Evolutionary conservation across 2,888 invertebrate genomes (phyloP).

Genomic region (Elmis aenea): DNA sequence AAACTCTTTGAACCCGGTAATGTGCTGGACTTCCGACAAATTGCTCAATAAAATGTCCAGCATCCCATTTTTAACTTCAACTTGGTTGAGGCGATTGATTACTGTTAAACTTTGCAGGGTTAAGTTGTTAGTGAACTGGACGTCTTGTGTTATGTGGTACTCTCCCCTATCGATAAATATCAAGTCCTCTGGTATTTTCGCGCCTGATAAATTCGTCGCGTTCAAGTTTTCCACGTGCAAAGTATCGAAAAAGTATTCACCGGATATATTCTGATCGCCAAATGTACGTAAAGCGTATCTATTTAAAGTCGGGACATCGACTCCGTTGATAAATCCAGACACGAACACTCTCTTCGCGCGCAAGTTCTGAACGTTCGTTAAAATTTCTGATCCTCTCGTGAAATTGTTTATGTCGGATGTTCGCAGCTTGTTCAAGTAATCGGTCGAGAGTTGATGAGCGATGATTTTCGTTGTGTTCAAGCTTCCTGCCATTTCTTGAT

Average conservation of each 20-base stretch:
- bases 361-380: slow-evolving; percentile 31
- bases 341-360: slow-evolving; percentile 26
- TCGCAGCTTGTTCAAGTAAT: slow-evolving; percentile 32
- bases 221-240: slow-evolving; percentile 8
- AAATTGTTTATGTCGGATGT: slow-evolving; percentile 7
- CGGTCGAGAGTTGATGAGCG: slow-evolving; percentile 28
- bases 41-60: slow-evolving; percentile 48
- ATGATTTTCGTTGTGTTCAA: slow-evolving; percentile 28
- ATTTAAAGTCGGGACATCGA: slow-evolving; percentile 45
- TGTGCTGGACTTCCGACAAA: slow-evolving; percentile 42
- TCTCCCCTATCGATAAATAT: slow-evolving; percentile 43
- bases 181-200: slow-evolving; percentile 35
- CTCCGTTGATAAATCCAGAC: slow-evolving; percentile 49
- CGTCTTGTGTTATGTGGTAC: slow-evolving; percentile 45
- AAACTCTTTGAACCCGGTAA: slow-evolving; percentile 47
- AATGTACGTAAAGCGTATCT: slow-evolving; percentile 47
- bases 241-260: slow-evolving; percentile 34
- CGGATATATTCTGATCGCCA: slow-evolving; percentile 49
- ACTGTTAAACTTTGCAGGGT: slow-evolving; percentile 43
- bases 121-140: slow-evolving; percentile 45
- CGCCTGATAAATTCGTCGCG: slow-evolving; percentile 15
- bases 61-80: slow-evolving; percentile 44
- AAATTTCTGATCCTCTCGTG: slow-evolving; percentile 8
- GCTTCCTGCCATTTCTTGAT: slow-evolving; percentile 41
- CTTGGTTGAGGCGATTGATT: slow-evolving; percentile 47